Base-by-base conservation (phyloP, 2,888 invertebrate genomes). In the Philaethria dido region DNA sequence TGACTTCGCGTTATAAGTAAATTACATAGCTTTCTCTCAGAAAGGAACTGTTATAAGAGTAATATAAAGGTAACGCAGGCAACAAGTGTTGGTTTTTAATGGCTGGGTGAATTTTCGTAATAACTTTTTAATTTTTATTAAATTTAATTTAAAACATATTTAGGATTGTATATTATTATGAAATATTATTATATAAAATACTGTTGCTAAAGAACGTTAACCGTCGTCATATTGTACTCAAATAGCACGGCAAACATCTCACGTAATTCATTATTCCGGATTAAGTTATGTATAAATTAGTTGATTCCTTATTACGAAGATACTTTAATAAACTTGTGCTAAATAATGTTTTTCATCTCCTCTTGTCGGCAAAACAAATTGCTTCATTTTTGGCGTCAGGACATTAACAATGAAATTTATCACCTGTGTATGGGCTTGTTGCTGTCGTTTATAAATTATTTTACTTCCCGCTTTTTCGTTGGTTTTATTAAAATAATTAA, bases 281-380 rank as follows among this genome's bases (percentile, higher is more conserved):
- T 64, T 50, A 42, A 50, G 50, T 54, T 44, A 18, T 60, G 45
- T 54, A 54, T 61, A 66, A 66, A 66, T 66, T 39, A 45, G 52
- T 39, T 44, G 44, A 63, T 48, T 63, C 47, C 64, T 72, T 68
- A 69, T 74, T 71, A 73, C 70, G 77, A 45, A 60, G 60, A 60
- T 78, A 79, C 82, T 81, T 85, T 85, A 88, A 86, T 88, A 87
- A 86, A 87, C 80, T 79, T 79, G 79, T 76, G 83, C 79, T 86
- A 85, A 89, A 84, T 87, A 88, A 89, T 89, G 88, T 83, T 86
- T 87, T 89, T 88, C 89, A 89, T 91, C 88, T 90, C 89, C 88
- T 83, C 80, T 81, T 86, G 84, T 84, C 85, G 82, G 78, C 79
- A 69, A 79, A 88, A 91, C 87, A 88, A 89, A 90, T 90, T 89